Base-by-base conservation (phyloP, 2,888 invertebrate genomes). In the Candidula unifasciata region DNA sequence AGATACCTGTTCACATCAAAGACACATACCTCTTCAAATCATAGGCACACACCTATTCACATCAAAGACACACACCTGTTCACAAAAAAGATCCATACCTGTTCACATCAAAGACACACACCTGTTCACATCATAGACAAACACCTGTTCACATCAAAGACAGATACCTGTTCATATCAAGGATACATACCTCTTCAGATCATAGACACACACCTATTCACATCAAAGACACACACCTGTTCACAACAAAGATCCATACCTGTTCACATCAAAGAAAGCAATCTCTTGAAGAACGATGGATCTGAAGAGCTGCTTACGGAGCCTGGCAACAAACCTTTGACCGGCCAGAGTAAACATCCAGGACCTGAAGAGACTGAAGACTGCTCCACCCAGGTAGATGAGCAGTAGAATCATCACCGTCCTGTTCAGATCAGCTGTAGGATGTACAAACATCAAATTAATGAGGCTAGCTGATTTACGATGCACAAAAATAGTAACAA, bases 141-240 rank as follows among this genome's bases (percentile, higher is more conserved):
- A 27, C 85, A 92, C 92, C 93, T 92, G 84, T 89, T 93, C 16
- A 87, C 88, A 87, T 93, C 93, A 89, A 93, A 93, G 89, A 93
- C 93, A 21, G 92, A 92, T 21, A 93, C 87, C 74, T 93, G 93
- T 85, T 93, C n/a, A n/a, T n/a, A n/a, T n/a, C n/a, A n/a, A n/a
- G n/a, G n/a, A n/a, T n/a, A n/a, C 66, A 27, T 85, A 92, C 92
- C 93, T 92, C 83, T 89, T 93, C 16, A 87, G 88, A 87, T 93
- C 93, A 89, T 92, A 93, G 89, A 93, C n/a, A n/a, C 66, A 27
- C 85, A 92, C 92, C 93, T 92, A 83, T 89, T 93, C 16, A 87
- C 88, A 87, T 93, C 93, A 89, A 93, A 93, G 89, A 93, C n/a
- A n/a, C 66, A 27, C 85, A 92, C 92, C 93, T 92, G 84, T 89